Evolutionary conservation across 2,888 invertebrate genomes (phyloP).

Genomic region (Lamellibrachia satsuma): DNA sequence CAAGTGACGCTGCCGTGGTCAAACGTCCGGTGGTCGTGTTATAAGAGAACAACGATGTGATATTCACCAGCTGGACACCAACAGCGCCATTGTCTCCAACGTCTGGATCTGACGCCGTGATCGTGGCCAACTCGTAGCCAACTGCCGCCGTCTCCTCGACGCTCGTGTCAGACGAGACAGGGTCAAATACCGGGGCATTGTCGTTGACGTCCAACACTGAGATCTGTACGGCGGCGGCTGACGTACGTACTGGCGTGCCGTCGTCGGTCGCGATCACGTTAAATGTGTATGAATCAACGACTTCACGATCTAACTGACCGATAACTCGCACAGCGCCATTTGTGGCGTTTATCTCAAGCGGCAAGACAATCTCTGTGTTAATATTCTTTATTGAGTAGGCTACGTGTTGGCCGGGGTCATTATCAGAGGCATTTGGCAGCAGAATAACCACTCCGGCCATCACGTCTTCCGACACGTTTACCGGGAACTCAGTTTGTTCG

Average conservation of each 20-base stretch:
- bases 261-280: slow-evolving; percentile 27
- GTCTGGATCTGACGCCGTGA: slow-evolving; percentile 27
- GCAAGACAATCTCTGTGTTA: slow-evolving; percentile 17
- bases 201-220: slow-evolving; percentile 30
- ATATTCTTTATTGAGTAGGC: not conserved
- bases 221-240: slow-evolving; percentile 26
- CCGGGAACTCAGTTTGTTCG: not conserved
- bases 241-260: slow-evolving; percentile 24
- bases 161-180: not conserved
- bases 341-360: slow-evolving; percentile 26
- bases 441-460: not conserved
- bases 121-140: slow-evolving; percentile 22
- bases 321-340: slow-evolving; percentile 23
- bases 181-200: slow-evolving; percentile 28
- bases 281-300: slow-evolving; percentile 26
- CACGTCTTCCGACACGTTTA: slow-evolving; percentile 26
- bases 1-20: slow-evolving; percentile 18
- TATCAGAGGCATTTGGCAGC: slow-evolving; percentile 18
- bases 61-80: slow-evolving; percentile 20
- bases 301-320: slow-evolving; percentile 27
- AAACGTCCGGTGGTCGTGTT: slow-evolving; percentile 20
- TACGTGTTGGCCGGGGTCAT: slow-evolving; percentile 20
- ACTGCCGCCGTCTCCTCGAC: slow-evolving; percentile 26
- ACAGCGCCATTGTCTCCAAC: slow-evolving; percentile 26
- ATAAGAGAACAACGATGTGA: slow-evolving; percentile 14